Conservation (phyloP, 2,113 vertebrate species). For the Onychostruthus taczanowskii region DNA sequence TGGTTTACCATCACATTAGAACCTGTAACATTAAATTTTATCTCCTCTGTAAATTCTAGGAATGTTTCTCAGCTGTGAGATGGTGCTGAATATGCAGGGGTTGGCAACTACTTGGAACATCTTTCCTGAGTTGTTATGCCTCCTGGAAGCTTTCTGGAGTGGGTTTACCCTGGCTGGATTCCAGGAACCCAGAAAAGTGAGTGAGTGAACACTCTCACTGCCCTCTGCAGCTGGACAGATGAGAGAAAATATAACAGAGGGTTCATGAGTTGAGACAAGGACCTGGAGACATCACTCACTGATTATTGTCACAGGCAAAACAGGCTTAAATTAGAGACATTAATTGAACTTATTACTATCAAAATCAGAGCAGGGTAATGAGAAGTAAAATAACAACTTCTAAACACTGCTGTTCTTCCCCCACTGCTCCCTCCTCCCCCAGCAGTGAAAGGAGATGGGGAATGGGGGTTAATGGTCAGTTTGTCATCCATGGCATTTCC, state of each 20-base stretch:
- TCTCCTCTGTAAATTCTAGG: background rate
- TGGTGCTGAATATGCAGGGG: background rate
- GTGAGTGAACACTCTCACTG: no score
- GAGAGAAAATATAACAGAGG: background rate
- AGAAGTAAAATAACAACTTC: background rate
- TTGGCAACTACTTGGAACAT: background rate
- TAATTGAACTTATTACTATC: background rate
- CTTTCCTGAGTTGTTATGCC: background rate
- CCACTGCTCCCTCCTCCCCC: background rate
- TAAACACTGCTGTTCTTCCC: background rate
- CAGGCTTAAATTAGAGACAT: background rate
- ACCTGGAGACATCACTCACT: accelerated
- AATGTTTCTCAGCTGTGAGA: background rate
- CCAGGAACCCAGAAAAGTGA: background rate
- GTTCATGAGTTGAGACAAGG: background rate
- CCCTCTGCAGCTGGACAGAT: background rate
- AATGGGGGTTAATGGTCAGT: background rate
- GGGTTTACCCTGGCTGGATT: background rate
- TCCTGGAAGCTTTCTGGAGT: background rate
- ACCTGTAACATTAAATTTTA: background rate
- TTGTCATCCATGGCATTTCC: background rate
- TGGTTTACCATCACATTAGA: background rate
- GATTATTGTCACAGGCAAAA: background rate
- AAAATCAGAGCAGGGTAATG: background rate
- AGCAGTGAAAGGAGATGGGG: accelerated